phyloP scores from a whole-genome alignment of 2,888 invertebrate genomes.

The Caenorhabditis japonica region DNA sequence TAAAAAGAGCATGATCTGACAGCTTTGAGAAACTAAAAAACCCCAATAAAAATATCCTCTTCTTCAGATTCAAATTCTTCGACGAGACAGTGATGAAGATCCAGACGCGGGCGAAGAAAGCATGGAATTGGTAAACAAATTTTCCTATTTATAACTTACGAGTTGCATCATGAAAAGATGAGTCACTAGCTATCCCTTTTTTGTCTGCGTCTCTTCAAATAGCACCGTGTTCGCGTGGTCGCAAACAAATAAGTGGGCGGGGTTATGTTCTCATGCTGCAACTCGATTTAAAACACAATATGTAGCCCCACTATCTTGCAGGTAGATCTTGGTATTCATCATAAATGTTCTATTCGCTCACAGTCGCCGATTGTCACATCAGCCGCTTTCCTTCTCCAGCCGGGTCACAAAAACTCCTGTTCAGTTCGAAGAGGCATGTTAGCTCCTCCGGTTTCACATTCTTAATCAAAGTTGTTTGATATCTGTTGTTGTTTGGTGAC shows the following conservation, averaged over 20 bases:
- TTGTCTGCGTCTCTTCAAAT: no score
- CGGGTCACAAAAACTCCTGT: conserved; percentile 56
- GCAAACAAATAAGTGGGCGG: no score
- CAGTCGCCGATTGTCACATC: conserved; percentile 53
- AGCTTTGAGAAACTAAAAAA: no score
- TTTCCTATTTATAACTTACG: neutral
- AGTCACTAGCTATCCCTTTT: no score
- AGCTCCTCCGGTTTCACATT: conserved; percentile 49
- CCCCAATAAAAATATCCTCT: neutral
- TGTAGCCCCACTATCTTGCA: no score
- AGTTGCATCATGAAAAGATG: no score
- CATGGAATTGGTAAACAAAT: conserved; percentile 62
- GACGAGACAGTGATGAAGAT: conserved; percentile 66
- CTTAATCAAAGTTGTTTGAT: conserved; percentile 25
- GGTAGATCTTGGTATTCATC: conserved; percentile 64
- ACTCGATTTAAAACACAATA: no score
- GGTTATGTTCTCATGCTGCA: no score
- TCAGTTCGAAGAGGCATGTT: conserved; percentile 57
- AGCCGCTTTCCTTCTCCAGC: conserved; percentile 38
- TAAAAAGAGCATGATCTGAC: no score
- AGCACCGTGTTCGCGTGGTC: no score
- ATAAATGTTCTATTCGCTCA: conserved; percentile 59
- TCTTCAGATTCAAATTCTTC: conserved; percentile 61
- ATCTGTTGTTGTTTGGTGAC: conserved; percentile 6
- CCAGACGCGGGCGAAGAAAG: conserved; percentile 65